A percentile compares a stretch with the other conserved stretches of the same genome.
Conservation (phyloP, 2,797 vertebrate genomes). For the Vultur gryphus region DNA sequence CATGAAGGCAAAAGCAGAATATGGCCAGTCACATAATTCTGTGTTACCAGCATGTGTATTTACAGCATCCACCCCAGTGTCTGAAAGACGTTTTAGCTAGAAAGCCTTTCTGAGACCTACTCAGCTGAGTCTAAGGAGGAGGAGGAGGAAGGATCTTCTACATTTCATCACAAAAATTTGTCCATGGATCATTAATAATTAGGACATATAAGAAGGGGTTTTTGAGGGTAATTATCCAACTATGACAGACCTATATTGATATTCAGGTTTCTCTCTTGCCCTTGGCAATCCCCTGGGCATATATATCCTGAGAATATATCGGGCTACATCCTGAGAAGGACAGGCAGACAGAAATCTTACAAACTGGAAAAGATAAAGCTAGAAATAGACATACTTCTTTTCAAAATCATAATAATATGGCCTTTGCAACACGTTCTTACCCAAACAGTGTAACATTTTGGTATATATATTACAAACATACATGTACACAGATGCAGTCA, state of each 20-base stretch:
- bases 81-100: background rate
- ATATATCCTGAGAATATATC: too few species aligned
- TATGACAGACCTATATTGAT: background rate
- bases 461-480: background rate
- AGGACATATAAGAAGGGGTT: rapidly evolving
- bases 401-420: background rate
- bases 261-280: background rate
- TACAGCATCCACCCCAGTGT: background rate
- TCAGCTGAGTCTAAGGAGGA: background rate
- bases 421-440: background rate
- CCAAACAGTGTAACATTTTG: background rate
- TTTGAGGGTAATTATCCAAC: background rate
- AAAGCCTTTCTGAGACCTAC: background rate
- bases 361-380: background rate
- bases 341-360: background rate
- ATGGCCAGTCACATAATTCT: background rate
- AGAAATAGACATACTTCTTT: background rate
- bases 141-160: background rate
- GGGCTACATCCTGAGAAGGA: background rate
- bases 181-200: background rate
- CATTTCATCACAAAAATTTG: background rate
- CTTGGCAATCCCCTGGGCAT: background rate
- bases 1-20: background rate
- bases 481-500: background rate
- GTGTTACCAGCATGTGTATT: background rate